Evolutionary conservation across 2,113 vertebrate species (phyloP).

Genomic region (Archilochus colubris): DNA sequence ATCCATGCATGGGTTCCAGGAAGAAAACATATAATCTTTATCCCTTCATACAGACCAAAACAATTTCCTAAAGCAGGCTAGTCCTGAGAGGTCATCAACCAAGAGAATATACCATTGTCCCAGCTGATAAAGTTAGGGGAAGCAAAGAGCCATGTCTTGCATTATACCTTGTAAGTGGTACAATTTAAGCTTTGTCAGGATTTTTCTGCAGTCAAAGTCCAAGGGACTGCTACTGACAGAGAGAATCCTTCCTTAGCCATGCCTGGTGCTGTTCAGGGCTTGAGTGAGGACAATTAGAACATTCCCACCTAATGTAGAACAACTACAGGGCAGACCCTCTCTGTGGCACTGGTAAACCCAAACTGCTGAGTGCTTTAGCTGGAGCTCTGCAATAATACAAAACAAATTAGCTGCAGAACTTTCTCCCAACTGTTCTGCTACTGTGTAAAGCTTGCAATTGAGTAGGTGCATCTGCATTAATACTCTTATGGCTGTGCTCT

Average conservation of each 20-base stretch:
- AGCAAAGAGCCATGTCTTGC: background rate
- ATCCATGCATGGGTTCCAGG: background rate
- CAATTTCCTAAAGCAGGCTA: background rate
- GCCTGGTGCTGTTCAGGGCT: background rate
- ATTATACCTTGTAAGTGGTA: background rate
- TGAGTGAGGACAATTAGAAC: background rate
- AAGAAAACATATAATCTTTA: background rate
- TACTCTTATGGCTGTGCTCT: background rate
- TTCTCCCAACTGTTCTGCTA: background rate
- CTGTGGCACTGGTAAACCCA: background rate
- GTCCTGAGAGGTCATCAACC: background rate
- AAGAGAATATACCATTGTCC: background rate
- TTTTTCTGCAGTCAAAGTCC: background rate
- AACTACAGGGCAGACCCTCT: background rate
- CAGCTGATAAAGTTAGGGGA: background rate
- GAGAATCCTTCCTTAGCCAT: background rate
- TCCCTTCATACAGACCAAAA: background rate
- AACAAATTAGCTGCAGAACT: background rate
- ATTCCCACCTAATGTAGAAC: background rate
- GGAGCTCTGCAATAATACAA: background rate
- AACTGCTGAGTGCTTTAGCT: background rate
- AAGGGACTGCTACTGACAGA: background rate
- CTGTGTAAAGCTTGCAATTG: background rate
- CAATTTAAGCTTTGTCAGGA: constrained; percentile 37
- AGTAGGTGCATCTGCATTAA: rapidly evolving